These are phyloP conservation scores for Rhea pennata DNA, from an alignment of 2,113 vertebrate species.

Conservation along the genomic window DNA sequence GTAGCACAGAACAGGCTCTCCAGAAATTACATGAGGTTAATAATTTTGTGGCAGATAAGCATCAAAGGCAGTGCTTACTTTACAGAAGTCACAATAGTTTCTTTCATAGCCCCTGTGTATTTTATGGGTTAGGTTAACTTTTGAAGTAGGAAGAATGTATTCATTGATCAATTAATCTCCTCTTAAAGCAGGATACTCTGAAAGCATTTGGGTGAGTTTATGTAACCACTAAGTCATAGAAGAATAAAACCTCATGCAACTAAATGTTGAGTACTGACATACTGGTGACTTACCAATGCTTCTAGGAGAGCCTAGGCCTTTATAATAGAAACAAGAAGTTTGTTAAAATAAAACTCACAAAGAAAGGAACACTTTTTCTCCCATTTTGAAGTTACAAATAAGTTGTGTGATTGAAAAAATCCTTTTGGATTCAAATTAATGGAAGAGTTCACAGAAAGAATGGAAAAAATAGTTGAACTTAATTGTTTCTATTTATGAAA, in stretches of 20 bases:
- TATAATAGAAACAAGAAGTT: not conserved
- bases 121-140: not conserved
- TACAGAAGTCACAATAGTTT: rapidly evolving
- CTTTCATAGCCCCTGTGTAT: not conserved
- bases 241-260: not conserved
- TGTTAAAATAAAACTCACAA: not conserved
- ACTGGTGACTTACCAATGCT: not conserved
- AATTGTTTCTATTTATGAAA: not conserved
- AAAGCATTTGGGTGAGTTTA: not conserved
- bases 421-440: not conserved
- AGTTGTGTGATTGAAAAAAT: not conserved
- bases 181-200: not conserved
- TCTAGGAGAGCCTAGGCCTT: not conserved
- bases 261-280: not conserved
- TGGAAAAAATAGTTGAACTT: not conserved
- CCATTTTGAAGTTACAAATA: not conserved
- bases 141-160: not conserved
- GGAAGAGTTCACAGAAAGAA: not conserved
- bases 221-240: not conserved
- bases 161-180: not conserved
- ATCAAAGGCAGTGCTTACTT: not conserved
- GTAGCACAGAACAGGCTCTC: not conserved
- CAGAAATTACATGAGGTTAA: not conserved
- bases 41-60: not conserved
- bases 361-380: not conserved